Conservation (phyloP, 1,140 invertebrate species). For the Bicyclus anynana region DNA sequence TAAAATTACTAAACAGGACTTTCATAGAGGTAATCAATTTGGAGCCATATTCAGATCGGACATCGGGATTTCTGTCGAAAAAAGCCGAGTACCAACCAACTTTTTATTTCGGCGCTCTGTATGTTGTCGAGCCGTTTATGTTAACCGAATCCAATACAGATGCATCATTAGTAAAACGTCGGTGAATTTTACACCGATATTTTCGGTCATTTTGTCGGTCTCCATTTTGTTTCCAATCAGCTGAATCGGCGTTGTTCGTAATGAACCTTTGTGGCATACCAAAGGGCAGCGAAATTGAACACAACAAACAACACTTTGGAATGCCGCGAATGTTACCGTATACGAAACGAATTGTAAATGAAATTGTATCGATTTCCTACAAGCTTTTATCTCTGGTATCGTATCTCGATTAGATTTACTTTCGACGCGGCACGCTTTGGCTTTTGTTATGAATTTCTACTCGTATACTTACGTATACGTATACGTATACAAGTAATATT, state of each 20-base stretch:
- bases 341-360: conserved; percentile 9
- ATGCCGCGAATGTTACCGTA: conserved; percentile 5
- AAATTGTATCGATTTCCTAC: conserved; percentile 13
- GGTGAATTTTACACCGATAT: too few species aligned
- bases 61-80: too few species aligned
- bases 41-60: too few species aligned
- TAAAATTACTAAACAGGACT: too few species aligned
- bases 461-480: too few species aligned
- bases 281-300: not conserved
- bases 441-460: not conserved
- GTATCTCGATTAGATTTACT: conserved; percentile 23
- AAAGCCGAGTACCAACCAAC: too few species aligned
- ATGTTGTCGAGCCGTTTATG: too few species aligned
- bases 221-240: not conserved
- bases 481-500: not conserved
- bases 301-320: conserved; percentile 7
- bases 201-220: too few species aligned
- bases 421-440: not conserved
- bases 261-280: not conserved
- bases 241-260: not conserved
- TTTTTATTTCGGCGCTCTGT: too few species aligned
- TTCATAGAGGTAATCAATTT: too few species aligned
- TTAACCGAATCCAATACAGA: too few species aligned
- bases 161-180: too few species aligned
- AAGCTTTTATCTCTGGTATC: conserved; percentile 14